phyloP scores from a whole-genome alignment of 2,113 vertebrate genomes.

The Ammodytes dubius region DNA sequence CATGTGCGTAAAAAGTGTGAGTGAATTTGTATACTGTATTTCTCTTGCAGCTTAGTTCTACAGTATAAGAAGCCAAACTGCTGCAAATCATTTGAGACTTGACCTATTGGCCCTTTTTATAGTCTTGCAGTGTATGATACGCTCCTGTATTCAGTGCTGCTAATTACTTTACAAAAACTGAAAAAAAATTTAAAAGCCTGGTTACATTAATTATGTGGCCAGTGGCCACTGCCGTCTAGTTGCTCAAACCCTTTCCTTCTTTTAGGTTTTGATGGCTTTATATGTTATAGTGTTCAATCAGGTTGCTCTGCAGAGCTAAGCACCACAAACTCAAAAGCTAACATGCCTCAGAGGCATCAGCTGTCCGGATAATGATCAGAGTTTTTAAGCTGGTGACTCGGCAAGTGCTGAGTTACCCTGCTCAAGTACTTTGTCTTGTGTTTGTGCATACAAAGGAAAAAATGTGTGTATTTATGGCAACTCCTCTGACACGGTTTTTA shows the following conservation, averaged over 20 bases:
- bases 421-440: conserved; percentile 10
- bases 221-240: background rate
- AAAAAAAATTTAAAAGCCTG: background rate
- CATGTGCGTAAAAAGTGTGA: background rate
- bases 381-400: conserved; percentile 44
- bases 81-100: conserved; percentile 42
- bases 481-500: conserved; percentile 62
- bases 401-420: conserved; percentile 35
- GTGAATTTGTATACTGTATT: background rate
- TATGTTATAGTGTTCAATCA: conserved; percentile 15
- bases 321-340: conserved; percentile 39
- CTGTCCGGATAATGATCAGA: conserved; percentile 49
- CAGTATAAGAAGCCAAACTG: background rate
- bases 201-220: background rate
- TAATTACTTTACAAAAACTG: conserved; percentile 12
- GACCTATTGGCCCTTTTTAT: conserved; percentile 34
- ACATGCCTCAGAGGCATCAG: conserved; percentile 39
- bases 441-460: conserved; percentile 40
- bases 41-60: conserved; percentile 19
- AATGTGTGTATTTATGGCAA: conserved; percentile 52
- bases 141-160: background rate
- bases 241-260: conserved; percentile 11
- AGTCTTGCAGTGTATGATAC: conserved; percentile 1
- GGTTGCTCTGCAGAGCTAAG: conserved; percentile 23
- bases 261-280: conserved; percentile 16